These are phyloP conservation scores for Rhinatrema bivittatum DNA, from an alignment of 2,797 vertebrate genomes.

Conservation along the genomic window DNA sequence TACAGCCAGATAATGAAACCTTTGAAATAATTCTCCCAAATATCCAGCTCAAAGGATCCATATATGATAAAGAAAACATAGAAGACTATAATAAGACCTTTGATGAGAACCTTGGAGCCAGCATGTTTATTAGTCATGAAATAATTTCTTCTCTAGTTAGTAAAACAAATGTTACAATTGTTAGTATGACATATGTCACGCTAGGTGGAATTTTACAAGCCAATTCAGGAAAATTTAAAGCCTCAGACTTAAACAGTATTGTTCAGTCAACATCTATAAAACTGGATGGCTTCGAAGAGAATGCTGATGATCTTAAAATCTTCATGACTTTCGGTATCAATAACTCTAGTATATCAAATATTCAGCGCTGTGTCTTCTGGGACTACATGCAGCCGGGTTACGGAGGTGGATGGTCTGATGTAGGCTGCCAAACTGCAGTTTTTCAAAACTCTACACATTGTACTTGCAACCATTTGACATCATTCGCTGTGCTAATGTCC, in stretches of 20 bases:
- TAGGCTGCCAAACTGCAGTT: conserved; percentile 9
- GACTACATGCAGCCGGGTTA: fast-evolving
- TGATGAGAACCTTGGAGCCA: not conserved
- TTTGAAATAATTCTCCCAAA: conserved; percentile 13
- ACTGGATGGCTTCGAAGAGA: not conserved
- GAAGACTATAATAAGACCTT: not conserved
- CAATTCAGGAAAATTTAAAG: fast-evolving
- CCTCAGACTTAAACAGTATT: not conserved
- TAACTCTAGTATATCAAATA: not conserved
- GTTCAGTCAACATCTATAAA: conserved; percentile 33
- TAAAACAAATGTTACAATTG: not conserved
- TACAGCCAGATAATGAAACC: conserved; percentile 3
- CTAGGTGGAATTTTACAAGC: conserved; percentile 40
- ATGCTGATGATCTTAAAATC: conserved; percentile 22
- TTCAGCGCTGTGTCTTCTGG: conserved; percentile 46
- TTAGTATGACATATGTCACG: conserved; percentile 49
- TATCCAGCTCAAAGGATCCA: conserved; percentile 19
- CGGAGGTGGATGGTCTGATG: not conserved
- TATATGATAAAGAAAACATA: not conserved
- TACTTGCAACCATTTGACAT: conserved; percentile 39
- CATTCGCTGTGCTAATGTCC: conserved; percentile 58
- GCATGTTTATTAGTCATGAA: not conserved
- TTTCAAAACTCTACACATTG: not conserved
- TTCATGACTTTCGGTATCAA: not conserved
- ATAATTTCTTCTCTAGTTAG: not conserved